Evolutionary conservation across 1,140 invertebrate genomes (phyloP), one percentile per base, ranked within the genome.

Genomic region (Oscheius sp.): DNA sequence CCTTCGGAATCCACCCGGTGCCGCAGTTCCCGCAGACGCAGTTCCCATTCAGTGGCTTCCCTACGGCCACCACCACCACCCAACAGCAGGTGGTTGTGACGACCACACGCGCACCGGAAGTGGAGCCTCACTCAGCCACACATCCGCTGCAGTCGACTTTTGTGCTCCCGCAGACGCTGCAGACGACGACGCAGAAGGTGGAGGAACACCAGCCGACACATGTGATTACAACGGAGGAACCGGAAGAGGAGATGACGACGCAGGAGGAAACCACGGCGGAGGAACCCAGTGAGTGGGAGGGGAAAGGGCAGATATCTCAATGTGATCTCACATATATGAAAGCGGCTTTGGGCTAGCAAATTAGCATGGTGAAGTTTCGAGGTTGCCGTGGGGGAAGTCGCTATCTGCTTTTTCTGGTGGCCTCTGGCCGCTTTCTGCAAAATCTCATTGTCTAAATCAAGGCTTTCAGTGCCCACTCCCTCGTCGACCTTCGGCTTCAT

Each of bases 121-220:
- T 68, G 32, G 4, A 68, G 2, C 49, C 52, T 13, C 52, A 71
- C 20, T 29, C 42, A 45, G 10, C 26, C 18, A n/a, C 36, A 15
- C 61, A 32, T 36, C 61, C 1, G 1, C 0, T 23, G 32, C 29
- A 20, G 59, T 46, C 10, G n/a, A 71, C 69, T 2, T 71, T 71
- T 46, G 59, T 71, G 32, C 46, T 71, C 59, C 69, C 69, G 32
- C 69, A 63, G 29, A 73, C 71, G 10, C 34, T 52, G 1, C 65
- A 65, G 45, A 67, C 62, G 0, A 65, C 71, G 7, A 55, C 46
- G 2, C 42, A 35, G 4, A 20, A 46, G n/a, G n/a, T 29, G 59
- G 32, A 20, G 29, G 63, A 38, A 18, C 59, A 46, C 10, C 61
- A 64, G 45, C 29, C 4, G n/a, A 66, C 71, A 26, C 42, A 38